phyloP scores from a whole-genome alignment of 2,888 invertebrate species.

The Lissonota sp. region DNA sequence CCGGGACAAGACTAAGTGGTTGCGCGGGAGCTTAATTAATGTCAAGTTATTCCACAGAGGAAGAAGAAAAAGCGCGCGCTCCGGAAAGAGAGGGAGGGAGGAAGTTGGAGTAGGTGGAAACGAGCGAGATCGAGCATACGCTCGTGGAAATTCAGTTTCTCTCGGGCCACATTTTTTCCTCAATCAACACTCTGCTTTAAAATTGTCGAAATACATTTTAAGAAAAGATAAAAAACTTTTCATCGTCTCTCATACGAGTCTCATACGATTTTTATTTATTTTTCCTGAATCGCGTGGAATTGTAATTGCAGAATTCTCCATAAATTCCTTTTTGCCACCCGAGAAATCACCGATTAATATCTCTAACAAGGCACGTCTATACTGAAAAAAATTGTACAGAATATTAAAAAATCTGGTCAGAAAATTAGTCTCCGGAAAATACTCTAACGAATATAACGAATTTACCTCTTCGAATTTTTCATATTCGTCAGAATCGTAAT shows the following conservation, averaged over 20 bases:
- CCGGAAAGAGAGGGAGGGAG: background rate
- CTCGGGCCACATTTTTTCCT: constrained; percentile 32
- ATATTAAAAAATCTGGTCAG: no score
- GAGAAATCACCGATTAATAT: no score
- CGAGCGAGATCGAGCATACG: background rate
- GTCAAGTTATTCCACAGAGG: constrained; percentile 65
- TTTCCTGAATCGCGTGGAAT: no score
- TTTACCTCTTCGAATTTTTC: no score
- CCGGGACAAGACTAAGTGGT: constrained; percentile 66
- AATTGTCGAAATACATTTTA: constrained; percentile 56
- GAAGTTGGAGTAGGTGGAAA: background rate
- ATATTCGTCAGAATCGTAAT: no score
- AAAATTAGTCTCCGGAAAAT: no score
- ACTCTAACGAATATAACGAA: no score
- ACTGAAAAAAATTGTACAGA: no score
- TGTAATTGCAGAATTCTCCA: no score
- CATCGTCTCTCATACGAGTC: background rate
- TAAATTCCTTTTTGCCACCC: no score
- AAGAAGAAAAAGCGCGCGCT: constrained; percentile 39
- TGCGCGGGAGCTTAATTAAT: constrained; percentile 68
- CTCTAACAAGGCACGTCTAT: no score
- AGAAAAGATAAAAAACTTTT: background rate
- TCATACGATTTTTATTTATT: no score
- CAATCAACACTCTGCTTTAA: constrained; percentile 54
- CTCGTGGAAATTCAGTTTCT: constrained; percentile 5